Percentiles rank a stretch among this genome's conserved stretches.
phyloP scores from a whole-genome alignment of 23 tunicate genomes.

The Trididemnum clinides region DNA sequence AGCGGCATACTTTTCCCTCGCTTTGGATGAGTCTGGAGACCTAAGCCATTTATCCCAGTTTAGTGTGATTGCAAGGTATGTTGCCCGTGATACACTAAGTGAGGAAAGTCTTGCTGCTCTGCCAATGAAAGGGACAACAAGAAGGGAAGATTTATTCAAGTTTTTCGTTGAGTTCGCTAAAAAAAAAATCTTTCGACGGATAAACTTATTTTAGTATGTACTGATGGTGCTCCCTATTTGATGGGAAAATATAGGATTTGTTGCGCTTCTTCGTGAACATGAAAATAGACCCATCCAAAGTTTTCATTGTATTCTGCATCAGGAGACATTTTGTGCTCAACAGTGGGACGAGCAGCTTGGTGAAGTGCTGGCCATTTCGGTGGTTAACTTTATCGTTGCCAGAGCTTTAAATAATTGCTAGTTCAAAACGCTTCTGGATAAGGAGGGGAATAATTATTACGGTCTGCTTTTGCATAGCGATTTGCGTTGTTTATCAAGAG shows the following conservation, averaged over 20 bases:
- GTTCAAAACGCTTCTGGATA: constrained; percentile 9
- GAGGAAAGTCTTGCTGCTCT: constrained; percentile 48
- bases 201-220: constrained; percentile 43
- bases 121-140: constrained; percentile 49
- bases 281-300: constrained; percentile 40
- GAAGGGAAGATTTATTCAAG: constrained; percentile 39
- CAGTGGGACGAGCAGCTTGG: constrained; percentile 34
- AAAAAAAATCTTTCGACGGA: constrained; percentile 37
- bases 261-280: constrained; percentile 28
- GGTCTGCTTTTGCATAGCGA: constrained; percentile 46
- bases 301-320: constrained; percentile 40
- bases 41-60: constrained; percentile 50
- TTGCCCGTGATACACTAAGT: constrained; percentile 37
- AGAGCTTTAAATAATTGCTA: constrained; percentile 31
- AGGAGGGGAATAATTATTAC: constrained; percentile 33
- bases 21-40: constrained; percentile 53
- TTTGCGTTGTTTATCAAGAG: constrained; percentile 47
- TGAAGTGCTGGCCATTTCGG: constrained; percentile 43
- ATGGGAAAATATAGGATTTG: constrained; percentile 38
- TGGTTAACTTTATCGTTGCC: constrained; percentile 33
- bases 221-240: constrained; percentile 48
- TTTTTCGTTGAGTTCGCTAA: no score
- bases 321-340: constrained; percentile 21
- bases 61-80: constrained; percentile 53
- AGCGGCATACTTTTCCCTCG: constrained; percentile 49